Conservation (phyloP, 2,113 vertebrate species). For the Centrocercus urophasianus region DNA sequence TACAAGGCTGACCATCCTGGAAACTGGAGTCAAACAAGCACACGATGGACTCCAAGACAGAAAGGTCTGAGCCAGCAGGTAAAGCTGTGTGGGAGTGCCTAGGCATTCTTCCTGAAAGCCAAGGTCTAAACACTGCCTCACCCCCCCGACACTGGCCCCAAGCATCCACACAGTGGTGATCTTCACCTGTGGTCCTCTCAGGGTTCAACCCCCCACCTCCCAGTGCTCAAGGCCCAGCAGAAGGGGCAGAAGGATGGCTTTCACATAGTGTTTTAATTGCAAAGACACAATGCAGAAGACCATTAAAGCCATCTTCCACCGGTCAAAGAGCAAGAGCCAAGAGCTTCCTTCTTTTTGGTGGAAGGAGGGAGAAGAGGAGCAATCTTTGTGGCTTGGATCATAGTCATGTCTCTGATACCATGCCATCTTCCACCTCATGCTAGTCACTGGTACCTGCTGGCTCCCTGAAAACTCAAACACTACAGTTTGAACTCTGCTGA, state of each 20-base stretch:
- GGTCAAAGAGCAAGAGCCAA: neutral
- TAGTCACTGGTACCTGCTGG: neutral
- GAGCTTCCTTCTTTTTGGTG: neutral
- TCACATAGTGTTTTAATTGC: fast-evolving
- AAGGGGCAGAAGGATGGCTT: neutral
- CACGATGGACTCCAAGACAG: neutral
- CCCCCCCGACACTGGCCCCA: neutral
- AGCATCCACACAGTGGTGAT: neutral
- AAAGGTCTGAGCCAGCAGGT: neutral
- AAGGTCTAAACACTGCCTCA: neutral
- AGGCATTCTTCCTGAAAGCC: neutral
- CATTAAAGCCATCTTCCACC: neutral
- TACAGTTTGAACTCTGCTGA: neutral
- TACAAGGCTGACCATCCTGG: neutral
- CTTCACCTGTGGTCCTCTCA: fast-evolving
- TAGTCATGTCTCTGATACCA: fast-evolving
- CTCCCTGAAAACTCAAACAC: neutral
- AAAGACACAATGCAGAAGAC: neutral
- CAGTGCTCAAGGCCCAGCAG: neutral
- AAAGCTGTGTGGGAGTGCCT: neutral
- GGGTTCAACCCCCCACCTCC: neutral
- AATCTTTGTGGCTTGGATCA: neutral
- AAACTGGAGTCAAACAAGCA: fast-evolving
- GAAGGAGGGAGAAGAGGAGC: neutral
- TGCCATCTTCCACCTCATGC: neutral